Conservation (phyloP, 1,140 invertebrate genomes). For the Sarcophaga peregrina region DNA sequence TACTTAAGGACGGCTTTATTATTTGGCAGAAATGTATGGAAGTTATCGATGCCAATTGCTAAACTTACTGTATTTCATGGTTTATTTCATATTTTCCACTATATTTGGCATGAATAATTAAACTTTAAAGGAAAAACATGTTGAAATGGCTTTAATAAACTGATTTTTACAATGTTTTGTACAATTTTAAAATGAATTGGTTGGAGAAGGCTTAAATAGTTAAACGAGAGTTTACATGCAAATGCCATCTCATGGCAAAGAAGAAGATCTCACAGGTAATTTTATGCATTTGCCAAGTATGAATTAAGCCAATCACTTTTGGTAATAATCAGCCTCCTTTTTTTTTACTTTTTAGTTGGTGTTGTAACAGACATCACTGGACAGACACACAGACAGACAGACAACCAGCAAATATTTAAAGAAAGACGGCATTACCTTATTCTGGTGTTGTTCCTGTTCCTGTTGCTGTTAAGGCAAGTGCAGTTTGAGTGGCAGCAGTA, state of each 20-base stretch:
- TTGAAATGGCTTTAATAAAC: too few species aligned
- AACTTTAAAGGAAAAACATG: too few species aligned
- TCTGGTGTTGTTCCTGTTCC: neutral
- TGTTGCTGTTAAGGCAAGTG: neutral
- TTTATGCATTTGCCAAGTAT: conserved; percentile 24
- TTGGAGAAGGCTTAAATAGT: neutral
- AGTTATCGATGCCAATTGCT: too few species aligned
- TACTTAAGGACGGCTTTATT: too few species aligned
- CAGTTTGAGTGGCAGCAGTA: conserved; percentile 30
- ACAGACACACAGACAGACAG: neutral
- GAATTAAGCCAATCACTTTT: conserved; percentile 40
- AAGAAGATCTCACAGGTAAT: conserved; percentile 10
- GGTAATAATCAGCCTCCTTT: conserved; percentile 25
- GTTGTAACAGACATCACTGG: neutral
- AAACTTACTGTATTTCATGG: too few species aligned
- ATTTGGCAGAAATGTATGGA: too few species aligned
- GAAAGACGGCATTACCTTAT: neutral
- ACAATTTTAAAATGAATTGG: too few species aligned
- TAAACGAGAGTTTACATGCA: neutral
- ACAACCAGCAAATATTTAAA: neutral
- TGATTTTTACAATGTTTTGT: too few species aligned
- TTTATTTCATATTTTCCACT: too few species aligned
- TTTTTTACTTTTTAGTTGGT: neutral
- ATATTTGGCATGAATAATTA: too few species aligned
- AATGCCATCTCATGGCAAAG: neutral